Conservation (phyloP, 2,888 invertebrate species). For the Ectemnius lituratus region DNA sequence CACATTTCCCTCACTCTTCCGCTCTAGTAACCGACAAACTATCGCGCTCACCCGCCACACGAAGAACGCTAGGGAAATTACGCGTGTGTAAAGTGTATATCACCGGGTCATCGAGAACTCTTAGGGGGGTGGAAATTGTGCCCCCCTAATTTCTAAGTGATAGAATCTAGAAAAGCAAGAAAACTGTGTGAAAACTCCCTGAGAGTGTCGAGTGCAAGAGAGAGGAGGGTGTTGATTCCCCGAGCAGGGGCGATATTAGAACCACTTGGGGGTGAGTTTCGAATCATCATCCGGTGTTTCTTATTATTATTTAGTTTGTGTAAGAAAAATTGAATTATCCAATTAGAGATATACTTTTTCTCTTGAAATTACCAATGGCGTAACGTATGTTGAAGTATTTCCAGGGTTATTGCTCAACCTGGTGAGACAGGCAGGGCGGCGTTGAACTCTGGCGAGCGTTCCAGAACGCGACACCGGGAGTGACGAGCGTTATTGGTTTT, state of each 20-base stretch:
- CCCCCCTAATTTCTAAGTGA: too few species aligned
- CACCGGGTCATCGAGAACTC: too few species aligned
- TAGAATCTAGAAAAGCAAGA: too few species aligned
- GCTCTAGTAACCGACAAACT: too few species aligned
- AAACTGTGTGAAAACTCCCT: too few species aligned
- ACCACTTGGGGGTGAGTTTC: conserved; percentile 41
- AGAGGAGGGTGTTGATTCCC: conserved; percentile 16
- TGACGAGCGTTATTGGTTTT: conserved; percentile 30
- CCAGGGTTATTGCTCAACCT: not conserved
- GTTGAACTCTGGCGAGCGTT: conserved; percentile 1
- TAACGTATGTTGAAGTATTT: not conserved
- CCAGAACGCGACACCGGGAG: not conserved
- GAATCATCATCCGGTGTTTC: conserved; percentile 10
- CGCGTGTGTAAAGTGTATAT: too few species aligned
- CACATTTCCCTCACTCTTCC: too few species aligned
- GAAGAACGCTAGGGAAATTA: too few species aligned
- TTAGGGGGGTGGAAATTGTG: too few species aligned
- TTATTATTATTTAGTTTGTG: not conserved
- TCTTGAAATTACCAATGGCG: not conserved
- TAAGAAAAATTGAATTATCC: not conserved
- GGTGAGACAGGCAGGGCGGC: not conserved
- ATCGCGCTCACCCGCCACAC: too few species aligned
- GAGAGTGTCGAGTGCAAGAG: too few species aligned
- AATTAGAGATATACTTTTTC: not conserved
- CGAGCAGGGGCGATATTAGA: conserved; percentile 36